Base-by-base conservation (phyloP, 2,888 invertebrate species). In the Cataglyphis rosenhaueri region DNA sequence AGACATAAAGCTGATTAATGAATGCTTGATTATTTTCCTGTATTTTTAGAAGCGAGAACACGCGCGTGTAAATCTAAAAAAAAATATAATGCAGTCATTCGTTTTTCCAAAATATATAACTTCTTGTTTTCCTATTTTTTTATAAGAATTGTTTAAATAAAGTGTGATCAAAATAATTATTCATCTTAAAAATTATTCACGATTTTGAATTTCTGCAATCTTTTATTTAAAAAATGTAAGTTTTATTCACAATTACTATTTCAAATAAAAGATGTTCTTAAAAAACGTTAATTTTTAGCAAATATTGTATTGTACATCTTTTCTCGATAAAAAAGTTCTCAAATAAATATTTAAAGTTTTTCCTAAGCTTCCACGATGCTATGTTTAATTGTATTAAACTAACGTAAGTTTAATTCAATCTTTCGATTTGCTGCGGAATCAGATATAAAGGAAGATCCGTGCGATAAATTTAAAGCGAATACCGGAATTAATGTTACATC, bases 391-490 rank as follows among this genome's bases (percentile, higher is more conserved):
- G n/a, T 25, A 5, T 44, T 12, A 25, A 32, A n/a, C 21, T 32
- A 35, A 75, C 52, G 52, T 52, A 18, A 15, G 12, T 25, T 75
- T 32, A n/a, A 76, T 29, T 78, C 29, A 29, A 57, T 12, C 21
- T 3, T 57, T 41, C 32, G 41, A 78, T 41, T n/a, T 52, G 18
- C 15, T 8, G 35, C 25, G 35, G 12, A 74, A 8, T 44, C 15
- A 21, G 12, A 75, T 35, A n/a, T 15, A 21, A 18, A 25, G n/a
- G 15, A 25, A 32, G 25, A n/a, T 48, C 5, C 29, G 29, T n/a
- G 29, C 55, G 68, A 38, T 25, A 38, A 41, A 68, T 78, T 68
- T 68, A 44, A 78, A 68, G 32, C 70, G 15, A 9, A 52, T 10
- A 59, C 21, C 57, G n/a, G n/a, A n/a, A 29, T 21, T 21, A n/a